A percentile compares a stretch with the other conserved stretches of the same genome.
phyloP scores from a whole-genome alignment of 2,113 vertebrate species.

The Sclerurus mexicanus region DNA sequence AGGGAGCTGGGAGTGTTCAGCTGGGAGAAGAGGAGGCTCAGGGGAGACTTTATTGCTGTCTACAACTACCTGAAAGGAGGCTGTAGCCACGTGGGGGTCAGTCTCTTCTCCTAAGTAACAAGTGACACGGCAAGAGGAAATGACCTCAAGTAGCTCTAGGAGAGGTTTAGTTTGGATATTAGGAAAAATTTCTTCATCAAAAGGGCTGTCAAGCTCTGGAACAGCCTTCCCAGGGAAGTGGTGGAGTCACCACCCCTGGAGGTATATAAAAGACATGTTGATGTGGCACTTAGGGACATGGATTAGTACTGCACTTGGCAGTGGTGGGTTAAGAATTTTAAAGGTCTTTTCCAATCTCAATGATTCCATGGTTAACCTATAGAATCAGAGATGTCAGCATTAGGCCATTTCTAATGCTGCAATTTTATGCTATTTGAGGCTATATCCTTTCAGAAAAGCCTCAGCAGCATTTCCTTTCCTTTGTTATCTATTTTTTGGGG shows the following conservation, averaged over 20 bases:
- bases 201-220: background rate
- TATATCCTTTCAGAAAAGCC: background rate
- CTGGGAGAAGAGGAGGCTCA: background rate
- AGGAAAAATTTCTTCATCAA: background rate
- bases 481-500: background rate
- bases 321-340: background rate
- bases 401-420: background rate
- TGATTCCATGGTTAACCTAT: background rate
- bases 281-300: background rate
- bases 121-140: background rate
- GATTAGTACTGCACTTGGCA: background rate
- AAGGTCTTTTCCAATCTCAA: background rate
- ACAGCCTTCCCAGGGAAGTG: background rate
- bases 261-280: background rate
- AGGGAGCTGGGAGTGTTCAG: background rate
- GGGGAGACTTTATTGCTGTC: rapidly evolving
- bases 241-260: too few species aligned
- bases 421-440: background rate
- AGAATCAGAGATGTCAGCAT: background rate
- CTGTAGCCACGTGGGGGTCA: rapidly evolving
- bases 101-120: background rate
- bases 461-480: background rate
- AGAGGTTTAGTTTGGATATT: background rate
- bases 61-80: rapidly evolving
- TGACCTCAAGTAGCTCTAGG: background rate